Evolutionary conservation across 2,888 invertebrate genomes (phyloP), one percentile per base, ranked within the genome.

Genomic region (Lepidonotus clava): DNA sequence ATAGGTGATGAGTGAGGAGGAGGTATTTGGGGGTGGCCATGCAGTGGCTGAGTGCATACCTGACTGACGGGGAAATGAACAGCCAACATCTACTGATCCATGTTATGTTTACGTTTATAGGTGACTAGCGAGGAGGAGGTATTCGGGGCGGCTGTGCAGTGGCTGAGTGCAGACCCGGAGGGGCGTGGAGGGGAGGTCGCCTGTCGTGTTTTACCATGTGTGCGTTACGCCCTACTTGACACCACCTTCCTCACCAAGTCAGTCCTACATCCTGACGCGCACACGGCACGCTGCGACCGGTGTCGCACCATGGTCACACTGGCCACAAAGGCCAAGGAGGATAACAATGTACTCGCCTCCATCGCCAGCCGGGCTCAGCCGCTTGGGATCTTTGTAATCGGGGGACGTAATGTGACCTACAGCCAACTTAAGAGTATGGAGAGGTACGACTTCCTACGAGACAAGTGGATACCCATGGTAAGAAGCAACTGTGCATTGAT

Each of bases 361-460:
- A 88, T 92, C 61, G 89, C 91, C 0, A 91, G 91, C 0, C 90
- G 93, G 8, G 92, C 93, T 4, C 92, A 92, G 88, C 93, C 93
- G 0, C 92, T 92, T 0, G 92, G 92, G 86, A 92, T 93, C 32
- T 93, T 92, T 89, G 93, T 93, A n/a, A 91, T 93, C 14, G 93
- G 93, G 11, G 93, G 93, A 0, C 86, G 93, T 38, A 93, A 93
- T 86, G 92, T 92, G 85, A 90, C 91, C 8, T 92, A 92, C 85
- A 93, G 93, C 86, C 93, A 93, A 89, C 89, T 93, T n/a, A 92
- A 91, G 83, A 92, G 92, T 88, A 91, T 92, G 90, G 93, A 93
- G 88, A 88, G 92, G 88, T 93, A 92, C 86, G 93, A 93, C 86
- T 92, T 93, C 84, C 89, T 92, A 32, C 88, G 90, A n/a, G 93